phyloP scores from a whole-genome alignment of 2,113 vertebrate genomes.

The Neogale vison region DNA sequence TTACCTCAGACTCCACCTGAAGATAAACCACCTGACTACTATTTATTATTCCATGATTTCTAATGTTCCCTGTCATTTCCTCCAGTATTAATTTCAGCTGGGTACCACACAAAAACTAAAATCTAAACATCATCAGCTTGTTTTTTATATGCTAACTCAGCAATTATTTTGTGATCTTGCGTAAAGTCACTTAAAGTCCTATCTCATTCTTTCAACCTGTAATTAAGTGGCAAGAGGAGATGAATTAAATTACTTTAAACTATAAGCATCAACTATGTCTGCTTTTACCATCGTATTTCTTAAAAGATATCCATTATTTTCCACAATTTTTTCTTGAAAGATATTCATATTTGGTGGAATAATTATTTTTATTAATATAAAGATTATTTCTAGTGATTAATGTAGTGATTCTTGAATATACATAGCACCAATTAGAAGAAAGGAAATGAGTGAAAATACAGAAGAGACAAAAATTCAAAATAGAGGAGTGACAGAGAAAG shows the following conservation, averaged over 20 bases:
- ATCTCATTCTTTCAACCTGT: not conserved
- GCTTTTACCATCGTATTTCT: not conserved
- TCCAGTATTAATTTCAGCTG: not conserved
- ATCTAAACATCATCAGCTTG: not conserved
- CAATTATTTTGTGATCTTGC: not conserved
- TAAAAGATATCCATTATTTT: not conserved
- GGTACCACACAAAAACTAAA: not conserved
- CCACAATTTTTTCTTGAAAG: not conserved
- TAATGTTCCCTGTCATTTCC: too few species aligned
- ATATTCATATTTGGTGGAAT: not conserved
- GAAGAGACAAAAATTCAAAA: not conserved
- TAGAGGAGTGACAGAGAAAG: not conserved
- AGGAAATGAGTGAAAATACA: not conserved
- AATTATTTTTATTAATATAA: not conserved
- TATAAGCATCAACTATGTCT: not conserved
- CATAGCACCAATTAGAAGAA: not conserved
- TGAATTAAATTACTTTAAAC: not conserved
- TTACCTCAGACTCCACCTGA: not conserved
- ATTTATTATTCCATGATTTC: not conserved
- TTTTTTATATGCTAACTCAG: not conserved
- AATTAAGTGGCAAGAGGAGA: not conserved
- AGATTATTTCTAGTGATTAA: not conserved
- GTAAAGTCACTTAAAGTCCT: not conserved
- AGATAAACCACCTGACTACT: not conserved
- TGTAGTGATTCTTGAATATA: not conserved